Evolutionary conservation across 1,140 invertebrate species (phyloP), one percentile per base, ranked within the genome.

Genomic region (Archivesica marissinica): DNA sequence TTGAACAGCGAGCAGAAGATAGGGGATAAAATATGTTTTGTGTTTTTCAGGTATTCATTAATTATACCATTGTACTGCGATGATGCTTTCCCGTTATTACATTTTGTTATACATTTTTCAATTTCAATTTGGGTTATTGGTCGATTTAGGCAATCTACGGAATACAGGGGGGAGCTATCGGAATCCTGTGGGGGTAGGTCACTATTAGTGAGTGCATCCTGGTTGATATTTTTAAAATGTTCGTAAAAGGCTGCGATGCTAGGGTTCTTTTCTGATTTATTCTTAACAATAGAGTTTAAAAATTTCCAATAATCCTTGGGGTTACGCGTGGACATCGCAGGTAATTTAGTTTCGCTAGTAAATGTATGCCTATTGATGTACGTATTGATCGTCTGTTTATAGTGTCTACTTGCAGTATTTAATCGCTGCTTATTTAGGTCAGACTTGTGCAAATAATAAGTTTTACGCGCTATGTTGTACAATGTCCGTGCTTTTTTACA

Each of bases 331-430:
- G 33, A 38, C 30, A 66, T 66, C n/a, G 3, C 38, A 39, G 33
- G 35, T 25, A 66, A 66, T 39, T 66, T 66, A 20, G 3, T 15
- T 52, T 7, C 50, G 4, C 23, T 52, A n/a, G 17, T 6, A 11
- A 4, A 52, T 23, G 3, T 59, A 6, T 66, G 30, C 39, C 25
- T 38, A 7, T 39, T 66, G 20, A 66, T 66, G 23, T 38, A 66
- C 20, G 28, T 25, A 39, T 66, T 66, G 38, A 35, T 66, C n/a
- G n/a, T n/a, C 33, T 66, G 61, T 66, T 66, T 66, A 23, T 66
- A 66, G 35, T 66, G 61, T 38, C 39, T 66, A 39, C 61, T 66
- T 15, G 61, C 61, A 1, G 33, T 23, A 20, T 66, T 66, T 39
- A 66, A 23, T 20, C 61, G 20, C 4, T 15, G 28, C 28, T 66